Conservation (phyloP, 2,797 vertebrate species). For the Luscinia megarhynchos region DNA sequence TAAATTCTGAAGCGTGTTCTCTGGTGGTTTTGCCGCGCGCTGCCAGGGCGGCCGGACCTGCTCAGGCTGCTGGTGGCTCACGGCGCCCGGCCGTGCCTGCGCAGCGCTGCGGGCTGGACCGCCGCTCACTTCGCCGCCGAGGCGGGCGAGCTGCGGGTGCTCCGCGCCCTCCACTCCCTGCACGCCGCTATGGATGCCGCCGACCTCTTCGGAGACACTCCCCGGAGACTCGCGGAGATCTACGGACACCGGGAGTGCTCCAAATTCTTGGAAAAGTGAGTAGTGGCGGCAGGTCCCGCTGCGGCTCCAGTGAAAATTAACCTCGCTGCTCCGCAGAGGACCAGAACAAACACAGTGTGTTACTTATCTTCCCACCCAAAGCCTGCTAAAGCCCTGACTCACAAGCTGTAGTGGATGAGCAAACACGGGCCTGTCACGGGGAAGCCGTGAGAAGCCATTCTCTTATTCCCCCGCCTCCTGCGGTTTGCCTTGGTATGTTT, state of each 20-base stretch:
- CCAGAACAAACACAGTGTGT: not conserved
- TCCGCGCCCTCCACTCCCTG: slow-evolving; percentile 84
- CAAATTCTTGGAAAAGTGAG: slow-evolving; percentile 86
- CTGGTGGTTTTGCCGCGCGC: not conserved
- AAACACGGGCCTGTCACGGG: not conserved
- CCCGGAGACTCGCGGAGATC: slow-evolving; percentile 85
- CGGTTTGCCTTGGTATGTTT: not conserved
- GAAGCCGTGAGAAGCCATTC: not conserved
- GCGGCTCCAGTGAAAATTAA: not conserved
- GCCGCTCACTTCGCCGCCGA: slow-evolving; percentile 90
- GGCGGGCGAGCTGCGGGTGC: slow-evolving; percentile 81
- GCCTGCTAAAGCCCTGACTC: not conserved
- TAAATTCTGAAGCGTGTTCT: not conserved
- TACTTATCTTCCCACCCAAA: not conserved
- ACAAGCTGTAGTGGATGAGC: not conserved
- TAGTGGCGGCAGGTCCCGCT: not conserved
- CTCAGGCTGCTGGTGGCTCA: slow-evolving; percentile 81
- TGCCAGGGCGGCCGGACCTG: slow-evolving; percentile 82
- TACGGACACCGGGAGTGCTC: slow-evolving; percentile 88
- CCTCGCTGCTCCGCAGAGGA: not conserved
- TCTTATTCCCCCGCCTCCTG: not conserved
- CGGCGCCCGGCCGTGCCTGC: slow-evolving; percentile 84
- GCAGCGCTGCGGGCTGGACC: slow-evolving; percentile 87
- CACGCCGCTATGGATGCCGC: slow-evolving; percentile 83
- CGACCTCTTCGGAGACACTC: slow-evolving; percentile 88